Evolutionary conservation across 1,140 invertebrate genomes (phyloP), one percentile per base, ranked within the genome.

Genomic region (Mesaphorura yosii): DNA sequence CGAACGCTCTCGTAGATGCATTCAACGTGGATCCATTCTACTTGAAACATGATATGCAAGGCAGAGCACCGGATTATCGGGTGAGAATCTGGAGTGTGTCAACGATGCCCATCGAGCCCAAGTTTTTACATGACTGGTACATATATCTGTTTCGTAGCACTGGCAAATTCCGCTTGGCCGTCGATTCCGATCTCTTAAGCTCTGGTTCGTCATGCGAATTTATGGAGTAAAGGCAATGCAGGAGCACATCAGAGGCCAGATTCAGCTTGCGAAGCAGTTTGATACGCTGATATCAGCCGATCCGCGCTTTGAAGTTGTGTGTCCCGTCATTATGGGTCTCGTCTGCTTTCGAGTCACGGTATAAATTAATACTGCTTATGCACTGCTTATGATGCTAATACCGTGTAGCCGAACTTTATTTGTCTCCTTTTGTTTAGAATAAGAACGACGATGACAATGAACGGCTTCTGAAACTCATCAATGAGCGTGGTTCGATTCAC

Each of bases 11-110:
- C 3, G 86, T 96, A 42, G 81, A 90, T 72, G 88, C 92, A 0
- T 98, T 98, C 71, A 94, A 91, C 65, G 89, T 98, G 0, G 93
- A 98, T 72, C 92, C 93, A 0, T 69, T 96, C 0, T 98, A 98
- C 58, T 69, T 94, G 40, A 88, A 89, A 67, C 86, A 94, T 66
- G 86, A 88, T 55, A 84, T 86, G 70, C 84, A 87, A 73, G 88
- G 88, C 29, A 80, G 82, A 1, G 88, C 85, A 0, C 89, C 90
- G 1, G 90, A 94, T 67, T 94, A 92, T 67, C 82, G 90, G 68
- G 81, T 84, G 69, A 68, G 68, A 29, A 23, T 5, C 40, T 42
- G 7, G 7, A 49, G 10, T 26, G 15, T 42, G 7, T 29, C 14
- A 27, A 15, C 41, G 10, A 47, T 14, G 12, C 17, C 17, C 34